Conservation (phyloP, 2,113 vertebrate species). For the Myrmecobius fasciatus region DNA sequence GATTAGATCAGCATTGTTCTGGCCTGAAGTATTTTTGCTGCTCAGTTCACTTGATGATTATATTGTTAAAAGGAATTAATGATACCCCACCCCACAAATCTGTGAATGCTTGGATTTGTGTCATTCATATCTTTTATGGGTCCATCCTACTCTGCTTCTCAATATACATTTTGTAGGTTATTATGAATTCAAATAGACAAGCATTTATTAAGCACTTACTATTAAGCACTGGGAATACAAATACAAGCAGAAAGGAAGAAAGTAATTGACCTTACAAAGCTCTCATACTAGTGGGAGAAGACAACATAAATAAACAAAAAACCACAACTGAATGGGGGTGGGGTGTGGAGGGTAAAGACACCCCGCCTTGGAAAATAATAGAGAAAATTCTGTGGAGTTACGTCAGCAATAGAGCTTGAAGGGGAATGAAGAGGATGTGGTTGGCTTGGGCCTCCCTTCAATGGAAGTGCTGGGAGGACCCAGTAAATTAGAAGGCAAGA, state of each 20-base stretch:
- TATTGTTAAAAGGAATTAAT: not conserved
- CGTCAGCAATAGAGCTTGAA: not conserved
- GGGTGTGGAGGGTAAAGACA: not conserved
- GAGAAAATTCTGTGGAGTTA: not conserved
- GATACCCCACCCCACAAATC: not conserved
- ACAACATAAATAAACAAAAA: not conserved
- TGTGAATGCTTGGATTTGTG: not conserved
- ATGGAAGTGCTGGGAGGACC: not conserved
- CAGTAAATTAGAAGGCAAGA: not conserved
- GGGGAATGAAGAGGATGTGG: not conserved
- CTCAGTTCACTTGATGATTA: not conserved
- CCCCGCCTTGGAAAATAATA: not conserved
- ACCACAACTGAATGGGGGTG: not conserved
- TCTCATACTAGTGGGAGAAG: not conserved
- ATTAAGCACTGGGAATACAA: not conserved
- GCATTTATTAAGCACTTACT: not conserved
- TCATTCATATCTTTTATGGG: not conserved
- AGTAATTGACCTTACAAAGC: not conserved
- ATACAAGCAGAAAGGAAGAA: not conserved
- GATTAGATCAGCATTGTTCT: not conserved
- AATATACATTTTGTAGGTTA: conserved; percentile 16
- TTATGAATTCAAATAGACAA: not conserved
- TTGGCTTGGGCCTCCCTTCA: not conserved
- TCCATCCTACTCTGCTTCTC: conserved; percentile 11
- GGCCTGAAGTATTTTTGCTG: not conserved